Percentiles rank a stretch among this genome's conserved stretches.
phyloP scores from a whole-genome alignment of 2,797 vertebrate genomes.

The Poeciliopsis infans region DNA sequence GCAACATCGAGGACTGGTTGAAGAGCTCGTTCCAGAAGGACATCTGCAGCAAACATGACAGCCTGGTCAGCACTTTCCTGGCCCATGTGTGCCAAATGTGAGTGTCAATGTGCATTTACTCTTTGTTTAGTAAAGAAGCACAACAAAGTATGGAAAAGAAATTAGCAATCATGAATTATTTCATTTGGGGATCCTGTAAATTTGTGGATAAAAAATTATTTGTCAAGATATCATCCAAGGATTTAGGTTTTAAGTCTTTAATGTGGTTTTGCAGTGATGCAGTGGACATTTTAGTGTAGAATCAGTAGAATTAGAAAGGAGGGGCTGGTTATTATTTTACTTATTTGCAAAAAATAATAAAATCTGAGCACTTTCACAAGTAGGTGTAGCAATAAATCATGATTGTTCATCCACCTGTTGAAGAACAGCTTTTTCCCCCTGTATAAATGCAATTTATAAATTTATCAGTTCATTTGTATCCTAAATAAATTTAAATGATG shows the following conservation, averaged over 20 bases:
- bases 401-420: neutral
- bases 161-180: neutral
- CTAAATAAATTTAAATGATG: neutral
- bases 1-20: slow-evolving; percentile 94
- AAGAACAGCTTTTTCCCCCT: neutral
- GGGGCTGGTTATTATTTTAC: too few relatives aligned
- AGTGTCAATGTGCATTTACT: slow-evolving; percentile 67
- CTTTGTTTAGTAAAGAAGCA: slow-evolving; percentile 12
- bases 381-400: neutral
- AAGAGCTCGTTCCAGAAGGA: slow-evolving; percentile 91
- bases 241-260: neutral
- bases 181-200: neutral
- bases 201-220: neutral
- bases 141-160: slow-evolving; percentile 4
- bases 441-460: neutral
- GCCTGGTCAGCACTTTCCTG: slow-evolving; percentile 87
- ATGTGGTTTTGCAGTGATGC: neutral
- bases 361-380: neutral
- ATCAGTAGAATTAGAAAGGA: neutral
- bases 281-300: neutral
- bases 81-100: slow-evolving; percentile 76
- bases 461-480: neutral
- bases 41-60: slow-evolving; percentile 88
- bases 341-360: neutral
- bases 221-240: neutral